Conservation (phyloP, 2,888 invertebrate species). For the Drosophila diplacantha region DNA sequence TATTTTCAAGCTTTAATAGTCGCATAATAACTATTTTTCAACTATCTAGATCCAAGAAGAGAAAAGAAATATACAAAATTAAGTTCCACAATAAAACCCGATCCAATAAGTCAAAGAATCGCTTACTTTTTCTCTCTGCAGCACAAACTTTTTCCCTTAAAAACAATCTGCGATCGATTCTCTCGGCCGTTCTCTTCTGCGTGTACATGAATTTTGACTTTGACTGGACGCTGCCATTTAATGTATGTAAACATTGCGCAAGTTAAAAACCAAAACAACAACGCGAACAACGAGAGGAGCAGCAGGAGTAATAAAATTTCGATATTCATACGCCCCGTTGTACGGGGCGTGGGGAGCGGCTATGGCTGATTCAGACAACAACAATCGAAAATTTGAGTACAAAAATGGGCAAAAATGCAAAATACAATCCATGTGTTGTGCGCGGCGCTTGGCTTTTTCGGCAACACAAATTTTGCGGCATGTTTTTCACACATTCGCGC, state of each 20-base stretch:
- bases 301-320: conserved; percentile 35
- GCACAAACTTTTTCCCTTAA: conserved; percentile 2
- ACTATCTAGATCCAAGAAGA: too few relatives aligned
- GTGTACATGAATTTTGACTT: conserved; percentile 68
- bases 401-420: conserved; percentile 69
- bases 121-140: not conserved
- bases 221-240: conserved; percentile 53
- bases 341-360: too few relatives aligned
- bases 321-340: conserved; percentile 68
- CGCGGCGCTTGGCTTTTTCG: conserved; percentile 60
- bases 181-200: conserved; percentile 13
- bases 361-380: conserved; percentile 60
- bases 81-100: not conserved
- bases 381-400: conserved; percentile 66
- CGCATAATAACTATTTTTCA: not conserved
- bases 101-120: not conserved
- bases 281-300: conserved; percentile 21
- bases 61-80: not conserved
- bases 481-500: conserved; percentile 70
- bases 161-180: conserved; percentile 11
- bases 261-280: conserved; percentile 52
- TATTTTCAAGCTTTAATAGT: not conserved
- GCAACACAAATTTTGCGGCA: conserved; percentile 61
- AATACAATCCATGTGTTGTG: conserved; percentile 49
- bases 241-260: conserved; percentile 68